Conservation (phyloP, 2,888 invertebrate genomes). For the Tinea pellionella region DNA sequence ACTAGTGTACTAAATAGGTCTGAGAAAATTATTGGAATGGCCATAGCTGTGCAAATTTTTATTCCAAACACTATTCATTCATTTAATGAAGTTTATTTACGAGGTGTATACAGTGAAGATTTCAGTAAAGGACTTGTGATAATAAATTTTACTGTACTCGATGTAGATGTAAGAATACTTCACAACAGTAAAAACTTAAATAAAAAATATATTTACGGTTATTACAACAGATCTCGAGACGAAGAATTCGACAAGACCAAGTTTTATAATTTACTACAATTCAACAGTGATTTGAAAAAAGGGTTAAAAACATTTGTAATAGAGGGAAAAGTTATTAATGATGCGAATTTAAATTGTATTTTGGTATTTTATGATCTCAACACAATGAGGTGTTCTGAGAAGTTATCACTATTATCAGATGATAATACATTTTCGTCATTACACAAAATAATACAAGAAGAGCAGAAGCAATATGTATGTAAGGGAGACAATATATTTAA, state of each 20-base stretch:
- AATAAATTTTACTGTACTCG: neutral
- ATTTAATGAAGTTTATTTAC: neutral
- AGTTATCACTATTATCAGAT: neutral
- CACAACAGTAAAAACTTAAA: neutral
- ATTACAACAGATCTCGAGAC: neutral
- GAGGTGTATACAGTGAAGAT: neutral
- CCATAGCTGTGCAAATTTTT: neutral
- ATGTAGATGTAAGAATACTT: neutral
- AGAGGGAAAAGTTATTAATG: neutral
- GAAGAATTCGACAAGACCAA: neutral
- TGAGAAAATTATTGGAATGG: too few species aligned
- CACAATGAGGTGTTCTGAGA: conserved; percentile 43
- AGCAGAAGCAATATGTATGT: conserved; percentile 20
- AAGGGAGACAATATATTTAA: conserved; percentile 16
- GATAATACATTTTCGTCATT: conserved; percentile 28
- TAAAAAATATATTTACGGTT: neutral
- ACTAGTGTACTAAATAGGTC: too few species aligned
- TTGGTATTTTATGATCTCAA: conserved; percentile 45
- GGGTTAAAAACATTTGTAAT: conserved; percentile 27
- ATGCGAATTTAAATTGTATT: conserved; percentile 24
- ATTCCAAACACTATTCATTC: neutral
- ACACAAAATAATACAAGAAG: conserved; percentile 33
- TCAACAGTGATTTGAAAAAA: neutral
- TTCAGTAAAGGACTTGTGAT: neutral
- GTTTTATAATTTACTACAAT: neutral